Evolutionary conservation across 1,140 invertebrate species (phyloP), one percentile per base, ranked within the genome.

Genomic region (Leptopilina clavipes): DNA sequence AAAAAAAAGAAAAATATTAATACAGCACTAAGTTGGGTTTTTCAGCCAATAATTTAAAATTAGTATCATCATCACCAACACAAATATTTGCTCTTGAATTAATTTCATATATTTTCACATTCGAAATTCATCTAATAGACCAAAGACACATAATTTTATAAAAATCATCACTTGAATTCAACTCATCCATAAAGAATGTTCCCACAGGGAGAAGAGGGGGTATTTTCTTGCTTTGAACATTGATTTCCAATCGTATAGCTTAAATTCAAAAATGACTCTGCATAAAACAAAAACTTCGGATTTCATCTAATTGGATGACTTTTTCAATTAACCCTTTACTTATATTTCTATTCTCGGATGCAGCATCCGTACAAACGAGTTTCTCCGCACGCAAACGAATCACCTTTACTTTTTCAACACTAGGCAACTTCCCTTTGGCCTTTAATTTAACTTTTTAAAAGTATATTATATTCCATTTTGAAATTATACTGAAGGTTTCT

Each of bases 321-420:
- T 52, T 52, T 52, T 52, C 48, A 52, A 52, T 52, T n/a, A 52
- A 52, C 48, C 48, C 48, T 52, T 52, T 52, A n/a, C 48, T 52
- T 52, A n/a, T n/a, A 17, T 52, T 52, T 52, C 48, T 52, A 17
- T 52, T 52, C n/a, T 52, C 6, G 5, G n/a, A 52, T n/a, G 48
- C 48, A 17, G 48, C 17, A 52, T 52, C n/a, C 48, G 14, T 52
- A 17, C n/a, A 17, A 52, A 52, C 48, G 48, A 52, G 14, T 52
- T 52, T 52, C 14, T 52, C 48, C 5, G n/a, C n/a, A 52, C 17
- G n/a, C n/a, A 17, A 52, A 52, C 17, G 3, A 52, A n/a, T 52
- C 44, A 45, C 11, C 11, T 45, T 17, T n/a, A 52, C 17, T 52
- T 17, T 17, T 52, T 52, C 17, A n/a, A 52, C 17, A 52, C n/a